Evolutionary conservation across 2,797 vertebrate species (phyloP), one percentile per base, ranked within the genome.

Genomic region (Scleropages formosus): DNA sequence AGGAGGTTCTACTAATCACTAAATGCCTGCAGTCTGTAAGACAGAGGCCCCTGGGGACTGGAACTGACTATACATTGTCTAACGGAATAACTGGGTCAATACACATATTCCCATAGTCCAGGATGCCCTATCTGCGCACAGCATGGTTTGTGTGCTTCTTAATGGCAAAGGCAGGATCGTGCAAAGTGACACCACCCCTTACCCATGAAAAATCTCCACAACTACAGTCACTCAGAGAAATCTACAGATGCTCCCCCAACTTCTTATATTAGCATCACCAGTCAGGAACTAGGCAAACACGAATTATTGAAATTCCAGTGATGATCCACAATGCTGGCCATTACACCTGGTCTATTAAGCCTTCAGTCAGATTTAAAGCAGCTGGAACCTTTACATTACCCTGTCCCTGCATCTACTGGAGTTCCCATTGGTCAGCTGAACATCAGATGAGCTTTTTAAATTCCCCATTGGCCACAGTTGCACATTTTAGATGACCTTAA

Each of bases 401-500:
- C 68, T 31, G 49, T 39, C 11, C 12, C 51, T 27, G 24, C 24
- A 6, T 24, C 44, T 49, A 7, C 11, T 51, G n/a, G 20, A 26
- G 27, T 18, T 8, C 22, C 56, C 26, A 71, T 71, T 71, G 68
- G 68, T 26, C 7, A 4, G 16, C 47, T 20, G 49, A 53, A 39
- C 20, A 71, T 56, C 68, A 71, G 31, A 39, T 71, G 47, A 56
- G 68, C 56, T 71, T 31, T 71, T 24, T 70, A 49, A 1, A 24
- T 24, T 11, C 67, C 49, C 58, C 68, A 51, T 47, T 39, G 51
- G 68, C 8, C 49, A 8, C 16, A 26, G 49, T 71, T 53, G 68
- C 24, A 47, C 8, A 71, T 71, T 71, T 56, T 31, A 71, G 16
- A 71, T 31, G 16, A 69, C 44, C 67, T 53, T 22, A 15, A 10